A percentile compares a stretch with the other conserved stretches of the same genome.
phyloP scores from a whole-genome alignment of 2,888 invertebrate genomes.

The Euplagia quadripunctaria region DNA sequence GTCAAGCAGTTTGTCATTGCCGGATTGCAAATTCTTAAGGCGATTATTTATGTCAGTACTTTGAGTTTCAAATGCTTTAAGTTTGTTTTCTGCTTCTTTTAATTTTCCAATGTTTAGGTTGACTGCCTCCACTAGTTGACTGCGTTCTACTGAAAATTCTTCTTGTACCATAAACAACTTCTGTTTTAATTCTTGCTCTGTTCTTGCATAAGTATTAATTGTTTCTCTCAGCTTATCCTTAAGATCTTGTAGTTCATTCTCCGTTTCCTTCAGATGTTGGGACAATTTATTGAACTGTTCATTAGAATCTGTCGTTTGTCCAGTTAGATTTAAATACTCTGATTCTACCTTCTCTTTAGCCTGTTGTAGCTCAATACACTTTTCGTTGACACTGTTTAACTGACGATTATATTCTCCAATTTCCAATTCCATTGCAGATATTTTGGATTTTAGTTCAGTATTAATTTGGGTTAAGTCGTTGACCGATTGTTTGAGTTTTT shows the following conservation, averaged over 20 bases:
- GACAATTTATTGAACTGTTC: slow-evolving; percentile 87
- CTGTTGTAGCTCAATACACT: slow-evolving; percentile 85
- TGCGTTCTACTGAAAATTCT: slow-evolving; percentile 76
- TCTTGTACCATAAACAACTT: slow-evolving; percentile 80
- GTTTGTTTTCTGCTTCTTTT: slow-evolving; percentile 71
- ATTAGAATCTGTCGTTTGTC: slow-evolving; percentile 88
- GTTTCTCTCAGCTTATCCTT: slow-evolving; percentile 81
- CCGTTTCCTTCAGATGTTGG: slow-evolving; percentile 86
- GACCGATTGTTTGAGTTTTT: slow-evolving; percentile 75
- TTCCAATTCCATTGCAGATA: slow-evolving; percentile 83
- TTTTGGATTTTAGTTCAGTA: slow-evolving; percentile 74
- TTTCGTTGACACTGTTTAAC: slow-evolving; percentile 84
- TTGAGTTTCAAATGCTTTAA: slow-evolving; percentile 71
- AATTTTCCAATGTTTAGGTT: slow-evolving; percentile 76
- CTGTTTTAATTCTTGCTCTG: slow-evolving; percentile 83
- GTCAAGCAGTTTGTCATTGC: slow-evolving; percentile 76
- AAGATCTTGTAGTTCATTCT: slow-evolving; percentile 85
- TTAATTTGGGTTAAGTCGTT: slow-evolving; percentile 76
- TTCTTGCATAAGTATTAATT: slow-evolving; percentile 76
- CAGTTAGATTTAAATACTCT: slow-evolving; percentile 88
- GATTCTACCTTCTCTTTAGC: slow-evolving; percentile 88
- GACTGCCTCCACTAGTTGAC: slow-evolving; percentile 70
- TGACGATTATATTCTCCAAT: slow-evolving; percentile 88
- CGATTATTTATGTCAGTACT: slow-evolving; percentile 64
- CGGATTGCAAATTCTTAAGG: slow-evolving; percentile 67